Percentiles rank a stretch among this genome's conserved stretches.
phyloP scores from a whole-genome alignment of 2,888 invertebrate genomes.

The Drosophila neotestacea region DNA sequence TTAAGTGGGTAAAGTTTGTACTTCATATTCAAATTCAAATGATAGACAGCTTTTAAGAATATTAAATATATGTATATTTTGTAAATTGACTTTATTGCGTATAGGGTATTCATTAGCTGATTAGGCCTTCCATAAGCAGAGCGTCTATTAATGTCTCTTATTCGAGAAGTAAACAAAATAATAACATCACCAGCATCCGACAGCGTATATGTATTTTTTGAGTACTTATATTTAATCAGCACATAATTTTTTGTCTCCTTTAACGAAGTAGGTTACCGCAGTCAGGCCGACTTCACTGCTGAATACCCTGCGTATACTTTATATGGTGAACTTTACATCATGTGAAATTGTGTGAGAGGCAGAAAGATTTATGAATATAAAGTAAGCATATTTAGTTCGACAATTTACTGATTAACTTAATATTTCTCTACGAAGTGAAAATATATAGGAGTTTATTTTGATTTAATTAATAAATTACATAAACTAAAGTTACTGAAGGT shows the following conservation, averaged over 20 bases:
- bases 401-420: too few relatives aligned
- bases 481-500: neutral
- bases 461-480: neutral
- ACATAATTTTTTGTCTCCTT: conserved; percentile 1
- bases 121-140: neutral
- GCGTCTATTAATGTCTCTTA: conserved; percentile 9
- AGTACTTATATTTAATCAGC: conserved; percentile 31
- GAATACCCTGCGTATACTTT: neutral
- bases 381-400: neutral
- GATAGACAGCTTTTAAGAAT: neutral
- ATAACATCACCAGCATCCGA: conserved; percentile 20
- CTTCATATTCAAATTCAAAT: too few relatives aligned
- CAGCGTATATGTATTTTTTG: neutral
- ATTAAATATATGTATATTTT: neutral
- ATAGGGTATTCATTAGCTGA: conserved; percentile 8
- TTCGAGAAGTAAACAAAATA: conserved; percentile 23
- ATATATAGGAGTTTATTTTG: too few relatives aligned
- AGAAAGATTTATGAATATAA: neutral
- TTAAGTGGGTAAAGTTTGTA: neutral
- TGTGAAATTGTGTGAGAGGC: neutral
- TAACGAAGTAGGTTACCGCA: neutral
- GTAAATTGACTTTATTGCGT: neutral
- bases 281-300: neutral
- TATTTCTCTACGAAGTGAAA: too few relatives aligned
- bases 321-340: neutral